Conservation (phyloP, 1,140 invertebrate species). For the Melanaphis sacchari region DNA sequence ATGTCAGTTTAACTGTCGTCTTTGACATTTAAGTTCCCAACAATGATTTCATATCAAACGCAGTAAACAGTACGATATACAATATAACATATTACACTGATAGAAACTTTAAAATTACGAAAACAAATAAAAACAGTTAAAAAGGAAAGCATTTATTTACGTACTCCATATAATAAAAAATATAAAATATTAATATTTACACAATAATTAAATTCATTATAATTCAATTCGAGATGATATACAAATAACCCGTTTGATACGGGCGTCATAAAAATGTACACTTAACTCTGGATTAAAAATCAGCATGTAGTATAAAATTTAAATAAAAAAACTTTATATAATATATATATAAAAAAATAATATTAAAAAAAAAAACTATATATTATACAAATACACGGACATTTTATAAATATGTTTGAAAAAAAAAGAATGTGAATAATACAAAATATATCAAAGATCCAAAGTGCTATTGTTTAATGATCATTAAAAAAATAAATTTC, state of each 20-base stretch:
- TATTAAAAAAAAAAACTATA: background rate
- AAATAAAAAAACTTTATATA: too few species aligned
- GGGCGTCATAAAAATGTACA: background rate
- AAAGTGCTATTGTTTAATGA: background rate
- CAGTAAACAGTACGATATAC: background rate
- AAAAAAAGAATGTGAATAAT: background rate
- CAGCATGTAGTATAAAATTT: background rate
- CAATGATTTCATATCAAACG: background rate
- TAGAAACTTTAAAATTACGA: background rate
- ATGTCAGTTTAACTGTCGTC: background rate
- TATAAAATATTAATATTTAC: background rate
- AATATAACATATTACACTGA: background rate
- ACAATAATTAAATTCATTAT: background rate
- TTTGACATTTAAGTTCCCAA: background rate
- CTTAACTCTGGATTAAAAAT: background rate
- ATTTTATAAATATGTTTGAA: background rate
- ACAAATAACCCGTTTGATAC: background rate
- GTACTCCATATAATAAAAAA: background rate
- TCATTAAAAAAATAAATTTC: background rate
- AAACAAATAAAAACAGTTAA: background rate
- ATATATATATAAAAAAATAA: too few species aligned
- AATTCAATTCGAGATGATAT: background rate
- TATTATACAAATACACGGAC: background rate
- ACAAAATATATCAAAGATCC: background rate
- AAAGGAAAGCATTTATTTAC: background rate